phyloP scores from a whole-genome alignment of 1,140 invertebrate genomes.

The Fopius arisanus region DNA sequence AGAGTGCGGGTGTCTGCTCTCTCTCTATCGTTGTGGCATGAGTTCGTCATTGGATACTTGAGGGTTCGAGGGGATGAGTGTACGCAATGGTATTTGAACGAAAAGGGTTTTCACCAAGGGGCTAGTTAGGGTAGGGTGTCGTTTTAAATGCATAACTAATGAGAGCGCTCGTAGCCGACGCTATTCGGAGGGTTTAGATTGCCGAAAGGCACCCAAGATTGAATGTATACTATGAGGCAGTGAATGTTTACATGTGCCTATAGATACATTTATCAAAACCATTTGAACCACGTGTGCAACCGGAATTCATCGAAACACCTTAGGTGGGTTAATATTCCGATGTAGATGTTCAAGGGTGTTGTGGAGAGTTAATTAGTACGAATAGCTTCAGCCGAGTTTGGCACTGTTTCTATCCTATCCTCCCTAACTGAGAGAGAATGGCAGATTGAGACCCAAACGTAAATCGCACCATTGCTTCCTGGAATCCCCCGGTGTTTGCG shows the following conservation, averaged over 20 bases:
- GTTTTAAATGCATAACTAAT: constrained; percentile 58
- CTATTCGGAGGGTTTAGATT: not conserved
- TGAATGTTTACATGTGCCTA: constrained; percentile 1
- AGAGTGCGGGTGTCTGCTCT: constrained; percentile 21
- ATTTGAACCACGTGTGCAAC: constrained; percentile 2
- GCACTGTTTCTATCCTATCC: constrained; percentile 39
- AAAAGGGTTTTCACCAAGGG: constrained; percentile 42
- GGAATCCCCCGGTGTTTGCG: not conserved
- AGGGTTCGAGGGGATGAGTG: constrained; percentile 13
- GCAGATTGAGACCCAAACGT: not conserved
- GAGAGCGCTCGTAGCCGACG: constrained; percentile 31
- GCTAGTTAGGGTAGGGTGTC: constrained; percentile 18
- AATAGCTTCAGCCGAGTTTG: constrained; percentile 43
- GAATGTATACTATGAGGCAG: not conserved
- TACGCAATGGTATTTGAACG: constrained; percentile 25
- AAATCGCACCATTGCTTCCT: constrained; percentile 4
- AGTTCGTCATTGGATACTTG: constrained; percentile 28
- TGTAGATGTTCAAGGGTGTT: constrained; percentile 17
- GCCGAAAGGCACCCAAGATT: not conserved
- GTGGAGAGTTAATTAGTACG: constrained; percentile 57
- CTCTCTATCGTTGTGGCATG: constrained; percentile 26
- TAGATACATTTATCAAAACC: constrained; percentile 18
- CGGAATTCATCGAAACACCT: not conserved
- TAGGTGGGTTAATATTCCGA: not conserved
- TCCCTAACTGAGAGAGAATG: constrained; percentile 26